phyloP scores from a whole-genome alignment of 2,888 invertebrate genomes.

The Anticlea derivata region DNA sequence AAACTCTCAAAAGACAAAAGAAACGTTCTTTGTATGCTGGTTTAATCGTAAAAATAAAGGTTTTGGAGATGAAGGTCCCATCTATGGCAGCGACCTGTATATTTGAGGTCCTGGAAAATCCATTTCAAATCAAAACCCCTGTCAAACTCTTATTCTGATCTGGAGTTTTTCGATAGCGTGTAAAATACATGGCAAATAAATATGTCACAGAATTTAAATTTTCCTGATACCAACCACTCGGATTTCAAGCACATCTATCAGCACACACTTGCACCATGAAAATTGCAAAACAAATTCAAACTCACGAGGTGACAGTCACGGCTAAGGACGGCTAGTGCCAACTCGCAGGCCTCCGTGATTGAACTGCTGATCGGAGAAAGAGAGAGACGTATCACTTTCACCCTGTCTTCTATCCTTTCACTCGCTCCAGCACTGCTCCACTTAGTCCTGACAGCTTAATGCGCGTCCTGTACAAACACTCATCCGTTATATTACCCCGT shows the following conservation, averaged over 20 bases:
- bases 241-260: not conserved
- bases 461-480: slow-evolving; percentile 56
- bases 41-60: too few species aligned
- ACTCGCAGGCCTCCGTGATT: slow-evolving; percentile 22
- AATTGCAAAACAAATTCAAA: slow-evolving; percentile 27
- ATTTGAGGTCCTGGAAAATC: too few species aligned
- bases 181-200: too few species aligned
- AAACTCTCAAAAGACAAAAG: too few species aligned
- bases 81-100: too few species aligned
- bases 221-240: not conserved
- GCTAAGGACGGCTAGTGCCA: slow-evolving; percentile 27
- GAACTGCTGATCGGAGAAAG: slow-evolving; percentile 45
- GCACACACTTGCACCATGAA: slow-evolving; percentile 16
- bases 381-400: slow-evolving; percentile 74
- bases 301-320: slow-evolving; percentile 32
- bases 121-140: too few species aligned
- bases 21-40: too few species aligned
- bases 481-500: slow-evolving; percentile 59
- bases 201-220: too few species aligned
- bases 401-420: slow-evolving; percentile 38
- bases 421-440: slow-evolving; percentile 49
- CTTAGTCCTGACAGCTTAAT: slow-evolving; percentile 67
- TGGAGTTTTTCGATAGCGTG: too few species aligned
- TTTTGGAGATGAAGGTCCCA: too few species aligned
- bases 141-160: too few species aligned